Base-by-base conservation (phyloP, 2,113 vertebrate species). In the Osmerus eperlanus region DNA sequence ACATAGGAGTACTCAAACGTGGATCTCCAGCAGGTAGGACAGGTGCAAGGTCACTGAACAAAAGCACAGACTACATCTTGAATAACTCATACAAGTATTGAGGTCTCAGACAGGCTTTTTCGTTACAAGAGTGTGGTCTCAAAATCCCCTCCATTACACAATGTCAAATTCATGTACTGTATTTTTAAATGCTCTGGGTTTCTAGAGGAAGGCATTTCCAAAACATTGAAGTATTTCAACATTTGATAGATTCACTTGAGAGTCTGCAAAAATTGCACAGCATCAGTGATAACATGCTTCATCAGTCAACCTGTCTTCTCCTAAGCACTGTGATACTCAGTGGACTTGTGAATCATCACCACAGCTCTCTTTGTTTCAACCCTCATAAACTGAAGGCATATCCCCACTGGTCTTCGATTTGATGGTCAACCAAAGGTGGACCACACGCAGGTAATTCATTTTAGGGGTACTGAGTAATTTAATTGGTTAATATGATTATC, bases 171-270 rank as follows among this genome's bases (percentile, higher is more conserved):
- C 9, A 47, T 47, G 41, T 7, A 47, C 41, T 47, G 41, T 11
- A 47, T 47, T 47, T 47, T 9, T 47, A 9, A 47, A 47, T 47
- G 41, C 41, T 47, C 41, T 47, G 41, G 41, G 9, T 47, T 47
- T 47, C 41, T 47, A 47, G 51, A 53, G 47, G 58, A 56, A 60
- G 55, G 51, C 32, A 51, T 55, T 32, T 58, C n/a, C 25, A 8
- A 25, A 36, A 52, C 36, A 18, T 59, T 58, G 62, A 66, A 61
- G 62, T 65, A 60, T 65, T 64, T 70, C 59, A 58, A 55, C n/a
- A n/a, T 25, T 61, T 75, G 67, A 75, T 75, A 70, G 73, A 75
- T 75, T 70, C 67, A 56, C 67, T 68, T 14, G 61, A 70, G 67
- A 70, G 53, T 25, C 62, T 55, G 60, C 53, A 55, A 55, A 67